These are phyloP conservation scores for Monopterus albus DNA, from an alignment of 2,113 vertebrate genomes.

Conservation along the genomic window DNA sequence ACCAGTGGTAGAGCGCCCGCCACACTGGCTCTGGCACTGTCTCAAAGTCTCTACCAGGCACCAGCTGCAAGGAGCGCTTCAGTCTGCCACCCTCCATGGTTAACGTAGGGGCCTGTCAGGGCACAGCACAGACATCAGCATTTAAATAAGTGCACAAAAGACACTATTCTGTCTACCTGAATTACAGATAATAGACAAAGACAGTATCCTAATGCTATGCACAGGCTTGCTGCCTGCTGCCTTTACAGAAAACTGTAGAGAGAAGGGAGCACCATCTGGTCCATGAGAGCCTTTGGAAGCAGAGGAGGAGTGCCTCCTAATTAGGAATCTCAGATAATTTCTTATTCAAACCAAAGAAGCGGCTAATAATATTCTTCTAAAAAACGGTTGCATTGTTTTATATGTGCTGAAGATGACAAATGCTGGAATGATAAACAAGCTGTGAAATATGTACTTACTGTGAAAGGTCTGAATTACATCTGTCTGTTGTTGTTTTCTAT, in stretches of 20 bases:
- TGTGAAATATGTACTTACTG: not conserved
- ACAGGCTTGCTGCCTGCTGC: not conserved
- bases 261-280: constrained; percentile 42
- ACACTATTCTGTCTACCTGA: constrained; percentile 9
- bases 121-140: constrained; percentile 23
- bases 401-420: not conserved
- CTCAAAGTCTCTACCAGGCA: constrained; percentile 89
- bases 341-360: not conserved
- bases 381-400: not conserved
- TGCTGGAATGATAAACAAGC: not conserved
- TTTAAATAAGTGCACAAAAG: constrained; percentile 18
- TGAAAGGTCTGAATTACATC: not conserved
- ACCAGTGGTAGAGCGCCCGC: constrained; percentile 98
- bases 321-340: constrained; percentile 15
- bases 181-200: constrained; percentile 45
- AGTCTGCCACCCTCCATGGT: constrained; percentile 96
- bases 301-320: constrained; percentile 2
- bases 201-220: constrained; percentile 15
- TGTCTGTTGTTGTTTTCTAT: too few species aligned
- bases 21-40: constrained; percentile 97
- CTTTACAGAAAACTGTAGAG: constrained; percentile 15
- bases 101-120: constrained; percentile 89
- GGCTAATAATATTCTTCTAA: not conserved
- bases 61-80: constrained; percentile 85
- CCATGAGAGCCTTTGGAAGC: constrained; percentile 20